Percentiles rank a stretch among this genome's conserved stretches.
These are phyloP conservation scores for Cetonia aurata DNA, from an alignment of 2,888 invertebrate species.

Conservation along the genomic window DNA sequence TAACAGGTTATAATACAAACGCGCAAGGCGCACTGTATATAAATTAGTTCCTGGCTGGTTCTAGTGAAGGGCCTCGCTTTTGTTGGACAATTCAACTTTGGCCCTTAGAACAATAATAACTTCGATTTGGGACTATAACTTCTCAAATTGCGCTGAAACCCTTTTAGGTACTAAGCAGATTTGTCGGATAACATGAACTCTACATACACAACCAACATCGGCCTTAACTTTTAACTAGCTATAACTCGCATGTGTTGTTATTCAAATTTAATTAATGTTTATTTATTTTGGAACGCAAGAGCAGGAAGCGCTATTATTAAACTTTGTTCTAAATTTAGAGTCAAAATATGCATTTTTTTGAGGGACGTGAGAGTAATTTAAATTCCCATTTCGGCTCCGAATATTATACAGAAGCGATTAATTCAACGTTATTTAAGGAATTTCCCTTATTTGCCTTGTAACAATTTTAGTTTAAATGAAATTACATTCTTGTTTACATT, in stretches of 20 bases:
- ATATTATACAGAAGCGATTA: conserved; percentile 7
- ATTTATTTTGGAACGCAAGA: too few species aligned
- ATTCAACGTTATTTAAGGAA: conserved; percentile 13
- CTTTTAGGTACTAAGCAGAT: neutral
- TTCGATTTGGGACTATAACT: conserved; percentile 17
- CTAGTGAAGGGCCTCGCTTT: neutral
- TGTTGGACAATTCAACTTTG: conserved; percentile 16
- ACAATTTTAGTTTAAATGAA: conserved; percentile 14
- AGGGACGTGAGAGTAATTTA: too few species aligned
- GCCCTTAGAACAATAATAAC: conserved; percentile 29
- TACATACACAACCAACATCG: neutral
- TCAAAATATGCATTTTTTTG: too few species aligned
- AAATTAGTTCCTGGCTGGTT: conserved; percentile 7
- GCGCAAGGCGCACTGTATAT: neutral
- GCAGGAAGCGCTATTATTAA: too few species aligned
- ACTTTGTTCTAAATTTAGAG: too few species aligned
- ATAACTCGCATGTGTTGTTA: too few species aligned
- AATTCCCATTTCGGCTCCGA: neutral
- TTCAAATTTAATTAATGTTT: too few species aligned
- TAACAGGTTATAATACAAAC: too few species aligned
- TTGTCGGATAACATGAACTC: conserved; percentile 1
- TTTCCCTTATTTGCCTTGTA: neutral
- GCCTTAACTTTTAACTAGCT: too few species aligned
- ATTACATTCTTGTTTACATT: conserved; percentile 8
- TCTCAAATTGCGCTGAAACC: conserved; percentile 10